Evolutionary conservation across 2,797 vertebrate species (phyloP).

Genomic region (Microchirus variegatus): DNA sequence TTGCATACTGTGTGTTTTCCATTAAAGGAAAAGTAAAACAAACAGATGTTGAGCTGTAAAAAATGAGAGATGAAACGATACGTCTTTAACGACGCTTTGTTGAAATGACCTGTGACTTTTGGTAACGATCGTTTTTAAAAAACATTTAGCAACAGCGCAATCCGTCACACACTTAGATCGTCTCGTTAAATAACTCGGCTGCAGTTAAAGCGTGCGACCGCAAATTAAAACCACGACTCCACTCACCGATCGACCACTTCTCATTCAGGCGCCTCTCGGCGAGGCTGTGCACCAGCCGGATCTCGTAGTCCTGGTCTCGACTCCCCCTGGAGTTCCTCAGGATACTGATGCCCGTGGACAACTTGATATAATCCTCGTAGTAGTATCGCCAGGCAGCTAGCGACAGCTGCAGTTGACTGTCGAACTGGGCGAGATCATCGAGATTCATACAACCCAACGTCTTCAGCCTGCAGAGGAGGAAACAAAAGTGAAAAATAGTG

Average conservation of each 20-base stretch:
- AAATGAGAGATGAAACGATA: no score
- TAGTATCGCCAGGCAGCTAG: conserved; percentile 85
- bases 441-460: conserved; percentile 82
- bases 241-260: conserved; percentile 86
- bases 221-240: background rate
- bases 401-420: conserved; percentile 83
- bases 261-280: conserved; percentile 85
- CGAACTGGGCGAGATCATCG: conserved; percentile 84
- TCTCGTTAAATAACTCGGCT: background rate
- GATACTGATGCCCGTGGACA: conserved; percentile 83
- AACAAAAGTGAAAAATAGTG: conserved; percentile 26
- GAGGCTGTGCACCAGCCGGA: conserved; percentile 83
- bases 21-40: no score
- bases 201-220: background rate
- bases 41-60: no score
- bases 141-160: no score
- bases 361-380: conserved; percentile 85
- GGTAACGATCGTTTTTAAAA: no score
- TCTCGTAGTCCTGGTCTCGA: conserved; percentile 85
- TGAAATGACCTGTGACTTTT: no score
- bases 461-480: conserved; percentile 75
- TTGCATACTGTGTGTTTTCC: no score
- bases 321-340: conserved; percentile 80
- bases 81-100: no score
- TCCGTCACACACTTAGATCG: background rate